Evolutionary conservation across 2,888 invertebrate genomes (phyloP).

Genomic region (Dromius quadrimaculatus): DNA sequence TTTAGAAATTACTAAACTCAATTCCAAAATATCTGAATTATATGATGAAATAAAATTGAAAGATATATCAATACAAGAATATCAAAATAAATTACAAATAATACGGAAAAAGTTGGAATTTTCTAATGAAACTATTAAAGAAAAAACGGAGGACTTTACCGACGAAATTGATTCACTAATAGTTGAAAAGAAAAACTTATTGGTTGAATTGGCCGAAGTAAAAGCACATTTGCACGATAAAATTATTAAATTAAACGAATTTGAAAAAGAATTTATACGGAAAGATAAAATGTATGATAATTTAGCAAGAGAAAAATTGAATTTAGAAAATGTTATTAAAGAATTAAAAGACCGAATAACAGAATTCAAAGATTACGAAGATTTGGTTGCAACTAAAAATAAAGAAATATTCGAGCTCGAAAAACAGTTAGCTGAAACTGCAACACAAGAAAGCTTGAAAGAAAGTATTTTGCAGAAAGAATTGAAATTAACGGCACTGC

Average conservation of each 20-base stretch:
- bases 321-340: slow-evolving; percentile 68
- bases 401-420: slow-evolving; percentile 68
- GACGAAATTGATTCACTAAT: slow-evolving; percentile 70
- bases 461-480: slow-evolving; percentile 62
- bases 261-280: slow-evolving; percentile 71
- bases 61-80: slow-evolving; percentile 67
- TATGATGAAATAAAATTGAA: slow-evolving; percentile 73
- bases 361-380: slow-evolving; percentile 69
- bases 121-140: slow-evolving; percentile 70
- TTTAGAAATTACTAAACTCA: slow-evolving; percentile 67
- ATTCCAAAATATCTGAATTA: slow-evolving; percentile 71
- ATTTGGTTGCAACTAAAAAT: slow-evolving; percentile 70
- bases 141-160: slow-evolving; percentile 66
- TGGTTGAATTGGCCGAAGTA: slow-evolving; percentile 71
- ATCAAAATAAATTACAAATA: slow-evolving; percentile 70
- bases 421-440: slow-evolving; percentile 63
- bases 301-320: slow-evolving; percentile 72
- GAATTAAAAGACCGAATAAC: slow-evolving; percentile 68
- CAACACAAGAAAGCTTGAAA: slow-evolving; percentile 60
- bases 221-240: slow-evolving; percentile 70
- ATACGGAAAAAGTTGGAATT: slow-evolving; percentile 70
- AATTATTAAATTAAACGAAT: slow-evolving; percentile 69
- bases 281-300: slow-evolving; percentile 72
- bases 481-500: slow-evolving; percentile 66
- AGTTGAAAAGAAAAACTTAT: slow-evolving; percentile 67